Conservation (phyloP, 2,113 vertebrate genomes). For the Mastomys natalensis region DNA sequence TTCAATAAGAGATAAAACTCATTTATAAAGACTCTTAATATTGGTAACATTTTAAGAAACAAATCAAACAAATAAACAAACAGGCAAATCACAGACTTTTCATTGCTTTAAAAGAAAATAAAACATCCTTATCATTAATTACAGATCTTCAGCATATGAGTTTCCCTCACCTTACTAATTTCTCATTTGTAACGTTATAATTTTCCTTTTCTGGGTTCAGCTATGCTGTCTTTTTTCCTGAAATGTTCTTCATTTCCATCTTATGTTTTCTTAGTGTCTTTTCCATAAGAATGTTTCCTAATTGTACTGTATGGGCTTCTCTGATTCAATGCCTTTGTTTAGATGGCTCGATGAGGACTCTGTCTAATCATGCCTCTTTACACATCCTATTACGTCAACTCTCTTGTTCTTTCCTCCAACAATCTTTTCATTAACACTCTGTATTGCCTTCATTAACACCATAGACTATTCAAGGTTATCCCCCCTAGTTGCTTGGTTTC, state of each 20-base stretch:
- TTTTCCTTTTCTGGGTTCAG: neutral
- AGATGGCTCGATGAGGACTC: neutral
- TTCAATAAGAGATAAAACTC: neutral
- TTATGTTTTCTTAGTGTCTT: neutral
- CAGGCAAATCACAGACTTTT: neutral
- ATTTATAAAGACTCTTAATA: neutral
- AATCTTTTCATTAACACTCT: neutral
- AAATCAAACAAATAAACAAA: neutral
- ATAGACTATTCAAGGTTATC: neutral
- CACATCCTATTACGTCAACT: neutral
- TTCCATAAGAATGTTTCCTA: neutral
- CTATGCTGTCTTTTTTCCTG: neutral
- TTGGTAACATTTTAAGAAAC: neutral
- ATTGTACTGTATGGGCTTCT: neutral
- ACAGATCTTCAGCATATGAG: neutral
- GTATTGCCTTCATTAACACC: neutral
- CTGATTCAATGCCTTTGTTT: neutral
- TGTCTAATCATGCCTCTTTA: neutral
- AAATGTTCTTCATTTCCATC: neutral
- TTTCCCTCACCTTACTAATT: neutral
- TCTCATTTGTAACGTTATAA: neutral
- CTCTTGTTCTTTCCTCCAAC: neutral
- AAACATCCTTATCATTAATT: neutral
- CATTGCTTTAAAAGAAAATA: constrained; percentile 25
- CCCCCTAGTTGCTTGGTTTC: neutral